A percentile compares a stretch with the other conserved stretches of the same genome.
Evolutionary conservation across 2,888 invertebrate genomes (phyloP).

Genomic region (Leucophenga maculata): DNA sequence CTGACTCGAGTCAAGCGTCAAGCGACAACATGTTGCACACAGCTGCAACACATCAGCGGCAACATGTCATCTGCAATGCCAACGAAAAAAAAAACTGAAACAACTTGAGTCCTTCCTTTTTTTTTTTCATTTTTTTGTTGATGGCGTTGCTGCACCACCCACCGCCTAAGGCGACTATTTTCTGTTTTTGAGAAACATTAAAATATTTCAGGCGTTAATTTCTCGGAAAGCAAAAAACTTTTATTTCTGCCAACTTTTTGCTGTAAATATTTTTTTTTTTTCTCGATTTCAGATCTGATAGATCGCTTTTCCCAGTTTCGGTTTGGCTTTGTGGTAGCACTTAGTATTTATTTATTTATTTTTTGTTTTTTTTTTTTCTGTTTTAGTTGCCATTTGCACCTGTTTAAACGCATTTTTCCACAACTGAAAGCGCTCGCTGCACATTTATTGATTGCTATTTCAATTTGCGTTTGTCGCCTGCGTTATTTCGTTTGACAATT

Average conservation of each 20-base stretch:
- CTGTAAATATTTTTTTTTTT: not conserved
- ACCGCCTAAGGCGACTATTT: constrained; percentile 51
- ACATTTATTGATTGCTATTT: constrained; percentile 38
- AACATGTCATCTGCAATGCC: not conserved
- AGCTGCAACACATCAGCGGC: constrained; percentile 45
- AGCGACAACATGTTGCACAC: constrained; percentile 61
- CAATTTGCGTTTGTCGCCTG: constrained; percentile 50
- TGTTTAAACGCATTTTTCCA: constrained; percentile 53
- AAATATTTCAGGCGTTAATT: constrained; percentile 35
- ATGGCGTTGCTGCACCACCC: constrained; percentile 45
- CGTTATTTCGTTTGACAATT: constrained; percentile 31
- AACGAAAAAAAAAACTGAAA: not conserved
- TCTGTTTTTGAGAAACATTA: constrained; percentile 13
- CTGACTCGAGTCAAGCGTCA: constrained; percentile 7
- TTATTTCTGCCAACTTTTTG: not conserved
- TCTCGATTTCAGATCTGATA: not conserved
- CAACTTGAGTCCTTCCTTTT: too few species aligned
- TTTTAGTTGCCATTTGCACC: constrained; percentile 46
- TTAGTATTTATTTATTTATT: constrained; percentile 8
- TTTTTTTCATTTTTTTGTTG: too few species aligned
- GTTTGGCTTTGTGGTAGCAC: constrained; percentile 41
- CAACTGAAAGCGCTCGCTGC: constrained; percentile 28
- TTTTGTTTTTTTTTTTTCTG: constrained; percentile 18
- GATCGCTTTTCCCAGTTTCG: not conserved
- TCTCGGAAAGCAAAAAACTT: not conserved